Evolutionary conservation across 2,113 vertebrate genomes (phyloP).

Genomic region (Pedetes capensis): DNA sequence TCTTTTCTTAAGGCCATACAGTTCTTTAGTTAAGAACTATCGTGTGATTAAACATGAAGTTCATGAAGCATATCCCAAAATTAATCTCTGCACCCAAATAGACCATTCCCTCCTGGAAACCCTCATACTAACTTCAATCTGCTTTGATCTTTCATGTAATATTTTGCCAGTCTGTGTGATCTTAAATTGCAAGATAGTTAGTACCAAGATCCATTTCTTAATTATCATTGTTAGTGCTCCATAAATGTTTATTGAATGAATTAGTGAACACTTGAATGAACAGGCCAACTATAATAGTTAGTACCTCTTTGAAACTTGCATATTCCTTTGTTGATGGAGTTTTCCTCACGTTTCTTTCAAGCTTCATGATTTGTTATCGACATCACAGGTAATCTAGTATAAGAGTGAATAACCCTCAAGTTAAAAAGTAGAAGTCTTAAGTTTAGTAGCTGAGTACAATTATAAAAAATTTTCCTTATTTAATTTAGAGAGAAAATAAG

Average conservation of each 20-base stretch:
- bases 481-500: neutral
- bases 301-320: neutral
- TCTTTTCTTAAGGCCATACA: neutral
- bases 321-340: neutral
- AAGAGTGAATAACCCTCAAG: neutral
- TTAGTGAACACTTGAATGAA: neutral
- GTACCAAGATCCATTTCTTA: neutral
- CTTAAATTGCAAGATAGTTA: neutral
- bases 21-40: neutral
- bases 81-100: neutral
- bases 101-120: neutral
- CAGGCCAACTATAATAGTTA: neutral
- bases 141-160: neutral
- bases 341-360: neutral
- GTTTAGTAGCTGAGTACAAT: neutral
- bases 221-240: neutral
- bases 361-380: neutral
- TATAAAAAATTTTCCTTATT: neutral
- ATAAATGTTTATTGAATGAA: conserved; percentile 8
- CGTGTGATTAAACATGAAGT: neutral
- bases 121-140: neutral
- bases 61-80: neutral
- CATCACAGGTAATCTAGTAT: neutral
- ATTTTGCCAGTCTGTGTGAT: neutral
- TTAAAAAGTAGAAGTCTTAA: neutral